A percentile compares a stretch with the other conserved stretches of the same genome.
Conservation (phyloP, 2,888 invertebrate species). For the Ophonus ardosiacus region DNA sequence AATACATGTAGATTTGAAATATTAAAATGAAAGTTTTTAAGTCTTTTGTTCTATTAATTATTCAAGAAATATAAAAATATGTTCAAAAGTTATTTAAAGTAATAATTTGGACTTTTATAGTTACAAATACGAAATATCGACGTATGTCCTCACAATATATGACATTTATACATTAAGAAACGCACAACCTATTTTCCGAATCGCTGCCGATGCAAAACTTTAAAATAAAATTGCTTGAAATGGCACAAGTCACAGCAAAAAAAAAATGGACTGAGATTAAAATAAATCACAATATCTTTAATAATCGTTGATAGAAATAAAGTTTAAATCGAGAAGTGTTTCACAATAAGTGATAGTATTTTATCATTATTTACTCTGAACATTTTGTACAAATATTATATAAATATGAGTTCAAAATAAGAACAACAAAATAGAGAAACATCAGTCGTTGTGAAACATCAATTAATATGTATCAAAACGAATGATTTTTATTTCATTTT, state of each 20-base stretch:
- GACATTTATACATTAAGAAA: slow-evolving; percentile 52
- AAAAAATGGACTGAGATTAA: slow-evolving; percentile 64
- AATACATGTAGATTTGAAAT: slow-evolving; percentile 32
- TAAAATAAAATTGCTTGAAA: slow-evolving; percentile 67
- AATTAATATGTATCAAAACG: background rate
- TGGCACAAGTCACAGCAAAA: slow-evolving; percentile 76
- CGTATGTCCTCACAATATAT: slow-evolving; percentile 41
- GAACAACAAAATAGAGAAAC: slow-evolving; percentile 10
- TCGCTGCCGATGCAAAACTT: slow-evolving; percentile 30
- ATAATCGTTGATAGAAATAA: slow-evolving; percentile 54
- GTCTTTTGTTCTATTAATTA: background rate
- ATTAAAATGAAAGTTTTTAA: slow-evolving; percentile 14
- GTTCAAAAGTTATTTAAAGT: slow-evolving; percentile 50
- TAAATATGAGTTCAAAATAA: slow-evolving; percentile 40
- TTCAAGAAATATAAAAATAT: slow-evolving; percentile 59
- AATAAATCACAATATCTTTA: slow-evolving; percentile 57
- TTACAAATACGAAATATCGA: slow-evolving; percentile 23
- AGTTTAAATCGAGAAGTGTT: slow-evolving; percentile 4
- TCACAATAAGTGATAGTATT: slow-evolving; percentile 45
- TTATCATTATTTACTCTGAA: slow-evolving; percentile 21
- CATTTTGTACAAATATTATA: slow-evolving; percentile 40
- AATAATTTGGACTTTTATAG: slow-evolving; percentile 45
- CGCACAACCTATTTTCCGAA: slow-evolving; percentile 44
- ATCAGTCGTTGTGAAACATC: slow-evolving; percentile 48
- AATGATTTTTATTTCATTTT: background rate